Conservation (phyloP, 2,888 invertebrate genomes). For the Apodemia hepburni region DNA sequence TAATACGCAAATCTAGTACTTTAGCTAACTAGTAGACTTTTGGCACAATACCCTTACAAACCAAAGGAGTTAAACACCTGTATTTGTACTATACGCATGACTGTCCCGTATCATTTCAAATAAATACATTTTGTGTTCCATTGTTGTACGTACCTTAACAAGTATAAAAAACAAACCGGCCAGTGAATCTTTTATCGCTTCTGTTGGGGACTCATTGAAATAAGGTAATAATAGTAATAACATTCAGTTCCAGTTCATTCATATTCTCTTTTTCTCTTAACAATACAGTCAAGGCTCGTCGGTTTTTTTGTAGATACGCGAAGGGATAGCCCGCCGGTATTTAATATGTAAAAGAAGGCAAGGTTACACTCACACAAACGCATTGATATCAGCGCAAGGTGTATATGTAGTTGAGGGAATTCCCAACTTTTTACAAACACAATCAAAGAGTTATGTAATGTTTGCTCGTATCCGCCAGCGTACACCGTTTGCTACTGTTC, state of each 20-base stretch:
- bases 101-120: slow-evolving; percentile 61
- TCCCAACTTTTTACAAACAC: slow-evolving; percentile 80
- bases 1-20: too few relatives aligned
- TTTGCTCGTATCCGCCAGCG: slow-evolving; percentile 71
- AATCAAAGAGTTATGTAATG: slow-evolving; percentile 80
- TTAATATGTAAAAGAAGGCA: slow-evolving; percentile 80
- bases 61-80: background rate
- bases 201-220: slow-evolving; percentile 66
- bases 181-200: slow-evolving; percentile 69
- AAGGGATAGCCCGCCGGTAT: slow-evolving; percentile 78
- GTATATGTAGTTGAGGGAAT: slow-evolving; percentile 76
- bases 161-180: slow-evolving; percentile 72
- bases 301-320: slow-evolving; percentile 73
- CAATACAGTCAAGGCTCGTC: slow-evolving; percentile 67
- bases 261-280: slow-evolving; percentile 71
- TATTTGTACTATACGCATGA: slow-evolving; percentile 5
- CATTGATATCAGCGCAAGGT: slow-evolving; percentile 43
- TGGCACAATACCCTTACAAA: background rate
- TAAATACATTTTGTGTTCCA: slow-evolving; percentile 73
- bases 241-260: slow-evolving; percentile 70
- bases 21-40: background rate
- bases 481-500: slow-evolving; percentile 53
- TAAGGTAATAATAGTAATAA: slow-evolving; percentile 76
- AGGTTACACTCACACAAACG: slow-evolving; percentile 75
- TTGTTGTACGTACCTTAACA: slow-evolving; percentile 70